A percentile compares a stretch with the other conserved stretches of the same genome.
These are phyloP conservation scores for Mastigias papua DNA, from an alignment of 30 jellyfish, hydroid and myxozoan genomes.

Conservation along the genomic window DNA sequence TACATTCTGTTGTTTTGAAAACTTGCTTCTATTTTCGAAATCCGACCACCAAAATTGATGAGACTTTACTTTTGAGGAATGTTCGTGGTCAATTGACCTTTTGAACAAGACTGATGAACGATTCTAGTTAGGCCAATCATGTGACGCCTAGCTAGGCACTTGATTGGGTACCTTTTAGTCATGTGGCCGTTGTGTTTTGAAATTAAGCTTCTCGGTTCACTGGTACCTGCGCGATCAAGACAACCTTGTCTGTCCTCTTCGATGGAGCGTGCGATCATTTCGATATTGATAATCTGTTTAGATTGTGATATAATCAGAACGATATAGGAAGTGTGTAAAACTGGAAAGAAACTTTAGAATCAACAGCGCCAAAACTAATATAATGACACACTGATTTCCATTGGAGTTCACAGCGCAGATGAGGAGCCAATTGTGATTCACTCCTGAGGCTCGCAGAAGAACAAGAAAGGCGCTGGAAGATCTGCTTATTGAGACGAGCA, in stretches of 20 bases:
- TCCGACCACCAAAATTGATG: too few species aligned
- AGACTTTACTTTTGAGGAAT: neutral
- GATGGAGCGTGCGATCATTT: slow-evolving; percentile 60
- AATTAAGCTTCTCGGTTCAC: slow-evolving; percentile 27
- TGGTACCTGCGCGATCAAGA: slow-evolving; percentile 82
- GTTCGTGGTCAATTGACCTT: slow-evolving; percentile 64
- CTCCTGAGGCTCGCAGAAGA: too few species aligned
- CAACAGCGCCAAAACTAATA: too few species aligned
- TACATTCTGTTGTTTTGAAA: too few species aligned
- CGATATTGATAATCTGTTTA: neutral
- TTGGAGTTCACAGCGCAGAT: too few species aligned
- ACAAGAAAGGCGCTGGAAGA: too few species aligned
- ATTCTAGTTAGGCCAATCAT: neutral
- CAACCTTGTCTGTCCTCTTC: slow-evolving; percentile 40
- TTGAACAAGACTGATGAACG: slow-evolving; percentile 28
- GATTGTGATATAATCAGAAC: neutral
- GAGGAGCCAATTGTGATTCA: too few species aligned
- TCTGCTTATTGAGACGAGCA: too few species aligned
- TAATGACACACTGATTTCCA: too few species aligned
- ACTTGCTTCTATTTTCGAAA: too few species aligned
- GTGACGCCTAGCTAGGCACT: slow-evolving; percentile 11
- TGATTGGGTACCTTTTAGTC: slow-evolving; percentile 33
- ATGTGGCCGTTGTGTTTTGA: slow-evolving; percentile 30
- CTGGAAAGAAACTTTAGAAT: neutral
- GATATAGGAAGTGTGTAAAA: neutral